Conservation (phyloP, 2,888 invertebrate species). For the Eumerus sabulonum region DNA sequence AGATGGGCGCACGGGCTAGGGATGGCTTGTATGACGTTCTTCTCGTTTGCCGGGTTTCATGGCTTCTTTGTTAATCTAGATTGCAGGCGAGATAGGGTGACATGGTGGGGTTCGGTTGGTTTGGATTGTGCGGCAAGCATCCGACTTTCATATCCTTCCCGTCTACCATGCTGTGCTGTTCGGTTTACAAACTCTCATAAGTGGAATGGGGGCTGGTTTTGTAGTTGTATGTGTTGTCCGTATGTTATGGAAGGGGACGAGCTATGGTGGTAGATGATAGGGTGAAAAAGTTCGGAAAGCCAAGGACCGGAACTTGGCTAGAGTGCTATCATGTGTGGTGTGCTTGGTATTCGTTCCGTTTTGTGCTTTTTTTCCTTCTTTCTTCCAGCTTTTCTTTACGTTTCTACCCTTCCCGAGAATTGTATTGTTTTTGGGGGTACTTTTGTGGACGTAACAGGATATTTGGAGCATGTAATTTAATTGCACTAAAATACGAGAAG, state of each 20-base stretch:
- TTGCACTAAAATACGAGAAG: conserved; percentile 52
- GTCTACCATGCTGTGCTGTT: conserved; percentile 29
- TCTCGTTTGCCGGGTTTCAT: conserved; percentile 48
- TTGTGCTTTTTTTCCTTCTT: too few relatives aligned
- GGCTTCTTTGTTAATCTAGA: conserved; percentile 65
- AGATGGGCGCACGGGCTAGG: conserved; percentile 21
- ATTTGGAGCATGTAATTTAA: conserved; percentile 69
- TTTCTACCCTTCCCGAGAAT: too few relatives aligned
- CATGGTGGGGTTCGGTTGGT: conserved; percentile 21
- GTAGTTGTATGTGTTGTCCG: conserved; percentile 12
- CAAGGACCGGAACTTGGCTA: conserved; percentile 68
- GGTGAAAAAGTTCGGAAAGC: conserved; percentile 59
- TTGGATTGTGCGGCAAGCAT: conserved; percentile 26
- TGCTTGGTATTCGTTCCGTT: conserved; percentile 54
- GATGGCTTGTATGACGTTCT: conserved; percentile 32
- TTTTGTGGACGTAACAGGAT: conserved; percentile 65
- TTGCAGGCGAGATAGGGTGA: conserved; percentile 30
- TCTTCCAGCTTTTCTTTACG: too few relatives aligned
- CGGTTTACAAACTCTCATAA: conserved; percentile 55
- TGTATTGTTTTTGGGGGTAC: conserved; percentile 59
- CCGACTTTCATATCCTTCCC: not conserved
- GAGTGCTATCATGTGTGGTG: conserved; percentile 64
- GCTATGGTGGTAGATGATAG: conserved; percentile 48
- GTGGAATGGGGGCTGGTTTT: conserved; percentile 28
- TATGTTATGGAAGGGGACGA: conserved; percentile 3